Percentiles rank a stretch among this genome's conserved stretches.
Conservation (phyloP, 1,140 invertebrate species). For the Temnothorax curvispinosus region DNA sequence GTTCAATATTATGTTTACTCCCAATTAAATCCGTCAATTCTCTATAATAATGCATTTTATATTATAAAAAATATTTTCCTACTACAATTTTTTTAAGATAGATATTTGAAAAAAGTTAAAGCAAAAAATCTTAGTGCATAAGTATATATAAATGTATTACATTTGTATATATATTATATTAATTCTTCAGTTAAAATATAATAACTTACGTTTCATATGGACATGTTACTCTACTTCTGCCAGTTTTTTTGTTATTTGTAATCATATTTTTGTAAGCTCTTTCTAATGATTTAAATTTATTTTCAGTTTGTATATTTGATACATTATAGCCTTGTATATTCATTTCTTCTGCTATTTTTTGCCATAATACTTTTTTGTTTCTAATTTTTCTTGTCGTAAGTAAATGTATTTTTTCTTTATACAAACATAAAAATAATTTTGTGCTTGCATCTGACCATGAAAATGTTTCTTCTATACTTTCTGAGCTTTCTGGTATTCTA, state of each 20-base stretch:
- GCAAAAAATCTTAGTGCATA: neutral
- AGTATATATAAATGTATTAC: neutral
- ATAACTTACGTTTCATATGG: slow-evolving; percentile 4
- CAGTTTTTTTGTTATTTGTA: neutral
- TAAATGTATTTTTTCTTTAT: slow-evolving; percentile 9
- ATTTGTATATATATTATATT: neutral
- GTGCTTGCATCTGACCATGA: slow-evolving; percentile 10
- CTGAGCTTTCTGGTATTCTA: neutral
- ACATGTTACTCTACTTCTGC: neutral
- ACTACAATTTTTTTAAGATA: neutral
- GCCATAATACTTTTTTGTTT: neutral
- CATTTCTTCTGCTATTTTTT: slow-evolving; percentile 12
- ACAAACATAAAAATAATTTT: slow-evolving; percentile 10
- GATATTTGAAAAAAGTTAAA: neutral
- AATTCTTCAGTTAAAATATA: neutral
- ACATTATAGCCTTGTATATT: slow-evolving; percentile 1
- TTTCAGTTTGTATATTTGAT: neutral
- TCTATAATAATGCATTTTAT: slow-evolving; percentile 13
- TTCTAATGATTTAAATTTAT: slow-evolving; percentile 14
- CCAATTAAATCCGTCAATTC: slow-evolving; percentile 2
- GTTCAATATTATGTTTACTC: neutral
- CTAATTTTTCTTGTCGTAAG: neutral
- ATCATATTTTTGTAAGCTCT: neutral
- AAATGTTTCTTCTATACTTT: neutral
- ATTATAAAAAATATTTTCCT: neutral